phyloP scores from a whole-genome alignment of 2,797 vertebrate genomes.

The Rhynchonycteris naso region DNA sequence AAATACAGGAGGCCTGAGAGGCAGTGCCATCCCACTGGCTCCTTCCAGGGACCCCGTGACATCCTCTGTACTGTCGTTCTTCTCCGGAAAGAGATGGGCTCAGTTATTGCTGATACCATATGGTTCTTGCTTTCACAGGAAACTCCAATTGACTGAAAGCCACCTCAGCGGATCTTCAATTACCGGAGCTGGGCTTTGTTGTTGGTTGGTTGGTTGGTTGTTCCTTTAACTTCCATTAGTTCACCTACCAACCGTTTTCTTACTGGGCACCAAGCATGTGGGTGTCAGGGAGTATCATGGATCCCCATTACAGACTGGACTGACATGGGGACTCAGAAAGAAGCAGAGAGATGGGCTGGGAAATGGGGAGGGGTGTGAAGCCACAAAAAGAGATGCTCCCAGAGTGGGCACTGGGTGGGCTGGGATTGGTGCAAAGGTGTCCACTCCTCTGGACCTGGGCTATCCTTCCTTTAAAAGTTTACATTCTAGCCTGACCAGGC shows the following conservation, averaged over 20 bases:
- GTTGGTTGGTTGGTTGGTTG: neutral
- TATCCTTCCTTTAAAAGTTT: neutral
- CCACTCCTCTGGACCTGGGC: neutral
- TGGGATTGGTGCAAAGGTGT: neutral
- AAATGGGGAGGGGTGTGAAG: neutral
- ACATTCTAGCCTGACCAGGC: no score
- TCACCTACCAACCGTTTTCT: neutral
- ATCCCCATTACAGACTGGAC: neutral
- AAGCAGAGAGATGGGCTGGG: neutral
- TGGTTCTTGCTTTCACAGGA: neutral
- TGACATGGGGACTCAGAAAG: neutral
- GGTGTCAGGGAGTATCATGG: no score
- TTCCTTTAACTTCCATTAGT: neutral
- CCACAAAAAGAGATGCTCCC: rapidly evolving
- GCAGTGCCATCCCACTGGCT: rapidly evolving
- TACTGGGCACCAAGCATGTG: neutral
- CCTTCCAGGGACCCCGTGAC: neutral
- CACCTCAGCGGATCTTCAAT: rapidly evolving
- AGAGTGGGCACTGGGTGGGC: neutral
- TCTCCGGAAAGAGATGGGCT: neutral
- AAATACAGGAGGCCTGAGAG: neutral
- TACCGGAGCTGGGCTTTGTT: no score
- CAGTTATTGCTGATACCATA: rapidly evolving
- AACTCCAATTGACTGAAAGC: neutral
- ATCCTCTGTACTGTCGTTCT: rapidly evolving